Base-by-base conservation (phyloP, 2,888 invertebrate genomes). In the Drosophila putrida region DNA sequence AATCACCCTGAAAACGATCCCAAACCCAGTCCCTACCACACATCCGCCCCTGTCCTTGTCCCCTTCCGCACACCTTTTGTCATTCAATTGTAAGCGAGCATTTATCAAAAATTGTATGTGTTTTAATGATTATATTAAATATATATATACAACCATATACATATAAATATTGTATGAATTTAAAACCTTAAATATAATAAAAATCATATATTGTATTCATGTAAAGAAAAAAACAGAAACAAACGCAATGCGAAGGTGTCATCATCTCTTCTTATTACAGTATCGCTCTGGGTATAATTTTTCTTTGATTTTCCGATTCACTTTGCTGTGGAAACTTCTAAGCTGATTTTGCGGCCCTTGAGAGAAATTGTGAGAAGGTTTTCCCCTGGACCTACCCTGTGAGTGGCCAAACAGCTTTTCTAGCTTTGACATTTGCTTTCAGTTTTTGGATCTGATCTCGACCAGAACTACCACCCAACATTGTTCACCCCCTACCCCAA, bases 101-200 rank as follows among this genome's bases (percentile, higher is more conserved):
- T 89, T 89, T 86, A 86, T 86, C 88, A 86, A 86, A 78, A 80
- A 69, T 85, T 88, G 82, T 88, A 88, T 89, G 89, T 90, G 90
- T 90, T 89, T 90, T 89, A 82, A 91, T 88, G 88, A 88, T 88
- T 82, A 82, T 82, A 82, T 82, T 88, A 65, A n/a, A n/a, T 82
- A 76, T 86, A 86, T 87, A 88, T 78, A 76, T 64, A 68, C 70
- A 77, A 78, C 62, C 69, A 65, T 60, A 74, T 80, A 76, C 69
- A 75, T 80, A 78, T 80, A 72, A 59, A 79, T 71, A 75, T 85
- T 80, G 80, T 80, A 78, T 81, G 82, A 75, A 78, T 71, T 73
- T 74, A 78, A 82, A 78, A 69, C 71, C 79, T 81, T 79, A 82
- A 81, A 81, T 78, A 80, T 79, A 78, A 69, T 39, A 46, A 55